These are phyloP conservation scores for Prietella phreatophila DNA, from an alignment of 2,113 vertebrate genomes.

Conservation along the genomic window DNA sequence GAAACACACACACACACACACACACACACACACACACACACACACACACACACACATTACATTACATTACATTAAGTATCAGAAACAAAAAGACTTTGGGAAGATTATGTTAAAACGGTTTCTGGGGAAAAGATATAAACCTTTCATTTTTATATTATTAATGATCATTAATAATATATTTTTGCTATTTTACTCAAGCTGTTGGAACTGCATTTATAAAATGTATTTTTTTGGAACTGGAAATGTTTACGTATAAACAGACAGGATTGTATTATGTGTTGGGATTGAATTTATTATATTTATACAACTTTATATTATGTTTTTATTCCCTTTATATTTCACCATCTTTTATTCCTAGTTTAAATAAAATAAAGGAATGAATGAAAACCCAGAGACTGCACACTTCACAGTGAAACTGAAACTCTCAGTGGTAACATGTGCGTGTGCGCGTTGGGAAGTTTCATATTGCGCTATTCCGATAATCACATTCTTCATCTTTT, in stretches of 20 bases:
- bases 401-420: constrained; percentile 9
- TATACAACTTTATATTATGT: no score
- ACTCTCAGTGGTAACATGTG: not conserved
- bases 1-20: constrained; percentile 22
- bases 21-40: no score
- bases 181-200: no score
- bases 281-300: not conserved
- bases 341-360: not conserved
- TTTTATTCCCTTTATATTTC: not conserved
- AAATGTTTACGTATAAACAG: not conserved
- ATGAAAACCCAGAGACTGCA: not conserved
- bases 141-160: not conserved
- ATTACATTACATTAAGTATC: not conserved
- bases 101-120: not conserved
- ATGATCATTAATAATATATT: not conserved
- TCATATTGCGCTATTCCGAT: not conserved
- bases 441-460: not conserved
- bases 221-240: not conserved
- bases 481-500: not conserved
- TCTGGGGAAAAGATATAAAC: not conserved
- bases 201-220: not conserved
- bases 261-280: not conserved
- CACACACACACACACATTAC: constrained; percentile 6
- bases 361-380: not conserved
- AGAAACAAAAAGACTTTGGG: not conserved